These are phyloP conservation scores for Percopsis omiscomaycus DNA, from an alignment of 2,797 vertebrate genomes.

Conservation along the genomic window DNA sequence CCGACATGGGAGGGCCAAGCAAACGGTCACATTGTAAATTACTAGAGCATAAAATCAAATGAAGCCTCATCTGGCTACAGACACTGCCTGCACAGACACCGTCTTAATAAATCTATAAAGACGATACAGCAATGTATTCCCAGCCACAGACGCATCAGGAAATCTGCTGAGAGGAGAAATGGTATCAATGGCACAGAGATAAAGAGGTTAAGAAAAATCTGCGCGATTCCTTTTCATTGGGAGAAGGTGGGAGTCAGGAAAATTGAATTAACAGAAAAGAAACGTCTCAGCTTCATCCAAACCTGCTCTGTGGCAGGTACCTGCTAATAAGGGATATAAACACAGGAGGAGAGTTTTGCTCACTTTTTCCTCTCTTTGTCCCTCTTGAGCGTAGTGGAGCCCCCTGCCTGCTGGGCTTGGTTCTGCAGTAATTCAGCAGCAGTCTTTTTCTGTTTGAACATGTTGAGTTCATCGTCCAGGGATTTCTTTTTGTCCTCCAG, in stretches of 20 bases:
- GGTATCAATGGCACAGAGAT: constrained; percentile 3
- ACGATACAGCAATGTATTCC: not conserved
- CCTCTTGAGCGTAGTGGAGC: constrained; percentile 96
- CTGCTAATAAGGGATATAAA: constrained; percentile 6
- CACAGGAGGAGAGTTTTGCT: constrained; percentile 71
- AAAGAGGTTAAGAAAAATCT: not conserved
- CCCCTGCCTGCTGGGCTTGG: constrained; percentile 95
- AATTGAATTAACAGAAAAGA: no score
- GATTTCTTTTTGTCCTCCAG: constrained; percentile 95
- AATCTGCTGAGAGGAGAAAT: not conserved
- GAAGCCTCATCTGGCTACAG: constrained; percentile 12
- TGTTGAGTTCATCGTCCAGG: constrained; percentile 93
- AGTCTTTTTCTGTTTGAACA: constrained; percentile 97
- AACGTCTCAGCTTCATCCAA: no score
- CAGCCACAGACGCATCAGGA: constrained; percentile 4
- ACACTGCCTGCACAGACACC: constrained; percentile 2
- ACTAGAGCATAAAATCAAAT: constrained; percentile 11
- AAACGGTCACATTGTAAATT: constrained; percentile 21
- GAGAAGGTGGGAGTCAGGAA: no score
- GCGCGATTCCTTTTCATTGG: no score
- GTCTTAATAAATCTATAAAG: not conserved
- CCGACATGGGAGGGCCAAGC: constrained; percentile 45
- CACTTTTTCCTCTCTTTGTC: constrained; percentile 99
- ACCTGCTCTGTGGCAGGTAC: no score
- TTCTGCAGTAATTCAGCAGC: constrained; percentile 93